Evolutionary conservation across 2,797 vertebrate species (phyloP).

Genomic region (Champsocephalus esox): DNA sequence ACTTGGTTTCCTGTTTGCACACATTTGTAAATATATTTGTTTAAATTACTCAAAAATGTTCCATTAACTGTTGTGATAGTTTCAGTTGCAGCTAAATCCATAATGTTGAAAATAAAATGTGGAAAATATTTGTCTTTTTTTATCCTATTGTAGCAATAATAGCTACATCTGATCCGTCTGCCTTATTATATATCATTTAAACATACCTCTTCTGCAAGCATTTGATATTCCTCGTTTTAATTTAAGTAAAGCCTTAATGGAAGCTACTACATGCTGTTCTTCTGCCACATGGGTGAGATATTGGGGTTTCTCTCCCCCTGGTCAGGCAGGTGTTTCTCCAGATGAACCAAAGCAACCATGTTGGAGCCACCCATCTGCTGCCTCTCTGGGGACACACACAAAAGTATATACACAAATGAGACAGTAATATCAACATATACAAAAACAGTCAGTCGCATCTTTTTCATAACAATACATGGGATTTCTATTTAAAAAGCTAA

Average conservation of each 20-base stretch:
- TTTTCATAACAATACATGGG: no score
- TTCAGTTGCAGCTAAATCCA: not conserved
- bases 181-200: not conserved
- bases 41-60: not conserved
- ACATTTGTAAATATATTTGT: constrained; percentile 25
- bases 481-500: not conserved
- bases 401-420: constrained; percentile 9
- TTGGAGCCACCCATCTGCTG: constrained; percentile 88
- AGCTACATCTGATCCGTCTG: not conserved
- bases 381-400: constrained; percentile 84
- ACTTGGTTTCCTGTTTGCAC: constrained; percentile 82
- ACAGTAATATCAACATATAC: not conserved
- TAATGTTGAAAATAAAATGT: constrained; percentile 1
- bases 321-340: constrained; percentile 91
- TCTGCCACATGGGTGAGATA: not conserved
- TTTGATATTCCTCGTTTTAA: not conserved
- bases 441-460: not conserved
- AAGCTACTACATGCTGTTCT: not conserved
- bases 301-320: constrained; percentile 72
- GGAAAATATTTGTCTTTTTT: not conserved
- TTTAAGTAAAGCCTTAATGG: not conserved
- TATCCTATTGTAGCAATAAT: not conserved
- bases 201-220: not conserved
- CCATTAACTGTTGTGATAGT: not conserved
- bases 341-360: constrained; percentile 81